These are phyloP conservation scores for Motacilla alba DNA, from an alignment of 2,113 vertebrate genomes.

Conservation along the genomic window DNA sequence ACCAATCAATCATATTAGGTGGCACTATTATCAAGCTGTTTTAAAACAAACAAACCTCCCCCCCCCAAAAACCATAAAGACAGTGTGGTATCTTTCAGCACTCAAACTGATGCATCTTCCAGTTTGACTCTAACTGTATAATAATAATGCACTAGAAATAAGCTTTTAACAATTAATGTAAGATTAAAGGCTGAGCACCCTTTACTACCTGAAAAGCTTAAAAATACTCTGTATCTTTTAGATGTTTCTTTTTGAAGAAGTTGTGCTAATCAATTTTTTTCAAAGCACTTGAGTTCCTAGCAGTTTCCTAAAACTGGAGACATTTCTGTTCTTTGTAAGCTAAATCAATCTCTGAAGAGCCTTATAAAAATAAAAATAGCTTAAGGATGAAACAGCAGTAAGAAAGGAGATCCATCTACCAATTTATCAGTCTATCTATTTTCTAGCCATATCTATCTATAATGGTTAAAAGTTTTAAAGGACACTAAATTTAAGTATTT, in stretches of 20 bases:
- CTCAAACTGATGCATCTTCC: not conserved
- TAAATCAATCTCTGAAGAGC: conserved; percentile 64
- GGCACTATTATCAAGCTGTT: not conserved
- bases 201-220: conserved; percentile 9
- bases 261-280: conserved; percentile 61
- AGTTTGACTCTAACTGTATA: not conserved
- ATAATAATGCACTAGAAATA: conserved; percentile 1
- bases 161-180: conserved; percentile 15
- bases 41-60: not conserved
- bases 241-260: conserved; percentile 54
- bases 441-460: conserved; percentile 55
- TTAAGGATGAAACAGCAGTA: conserved; percentile 55
- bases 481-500: conserved; percentile 64
- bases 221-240: conserved; percentile 17
- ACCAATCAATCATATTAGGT: not conserved
- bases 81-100: not conserved
- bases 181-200: not conserved
- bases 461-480: conserved; percentile 69
- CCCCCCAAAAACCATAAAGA: not conserved
- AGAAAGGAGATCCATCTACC: conserved; percentile 57
- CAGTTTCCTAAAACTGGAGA: conserved; percentile 65
- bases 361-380: conserved; percentile 68
- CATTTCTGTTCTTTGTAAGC: conserved; percentile 54
- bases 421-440: conserved; percentile 56
- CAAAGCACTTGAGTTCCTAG: conserved; percentile 25